Conservation (phyloP, 1,140 invertebrate genomes). For the Laupala kohalensis region DNA sequence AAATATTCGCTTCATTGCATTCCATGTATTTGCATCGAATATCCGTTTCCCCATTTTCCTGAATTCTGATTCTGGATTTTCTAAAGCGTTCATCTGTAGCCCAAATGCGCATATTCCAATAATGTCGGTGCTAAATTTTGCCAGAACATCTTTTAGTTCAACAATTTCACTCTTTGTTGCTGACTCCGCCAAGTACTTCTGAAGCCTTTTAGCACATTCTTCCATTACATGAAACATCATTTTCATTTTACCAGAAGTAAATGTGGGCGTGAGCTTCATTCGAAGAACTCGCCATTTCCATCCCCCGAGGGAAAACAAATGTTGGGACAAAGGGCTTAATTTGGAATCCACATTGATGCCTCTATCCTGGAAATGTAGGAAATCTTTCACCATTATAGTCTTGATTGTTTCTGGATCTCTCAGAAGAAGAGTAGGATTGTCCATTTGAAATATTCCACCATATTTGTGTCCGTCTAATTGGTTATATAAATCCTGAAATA, state of each 20-base stretch:
- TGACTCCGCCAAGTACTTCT: conserved; percentile 14
- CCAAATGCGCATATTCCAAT: conserved; percentile 42
- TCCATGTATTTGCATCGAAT: conserved; percentile 20
- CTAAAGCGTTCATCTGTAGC: conserved; percentile 35
- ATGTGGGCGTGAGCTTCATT: conserved; percentile 30
- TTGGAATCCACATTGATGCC: conserved; percentile 19
- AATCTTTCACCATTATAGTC: conserved; percentile 23
- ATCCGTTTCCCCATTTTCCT: conserved; percentile 28
- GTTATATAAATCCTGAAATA: conserved; percentile 3
- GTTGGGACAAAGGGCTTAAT: conserved; percentile 19
- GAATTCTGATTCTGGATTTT: conserved; percentile 34
- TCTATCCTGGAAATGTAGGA: conserved; percentile 36
- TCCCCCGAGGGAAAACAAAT: conserved; percentile 20
- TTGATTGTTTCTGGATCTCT: conserved; percentile 25
- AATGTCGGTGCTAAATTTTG: conserved; percentile 38
- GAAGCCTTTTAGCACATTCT: conserved; percentile 20
- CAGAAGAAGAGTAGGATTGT: conserved; percentile 20
- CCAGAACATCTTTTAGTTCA: conserved; percentile 12
- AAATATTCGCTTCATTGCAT: background rate
- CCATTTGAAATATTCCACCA: conserved; percentile 18
- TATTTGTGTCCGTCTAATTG: background rate
- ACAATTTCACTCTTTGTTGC: conserved; percentile 15
- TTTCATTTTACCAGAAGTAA: conserved; percentile 35
- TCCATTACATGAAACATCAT: conserved; percentile 31
- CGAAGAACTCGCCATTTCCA: conserved; percentile 28